Base-by-base conservation (phyloP, 1,140 invertebrate genomes). In the Polyergus mexicanus region DNA sequence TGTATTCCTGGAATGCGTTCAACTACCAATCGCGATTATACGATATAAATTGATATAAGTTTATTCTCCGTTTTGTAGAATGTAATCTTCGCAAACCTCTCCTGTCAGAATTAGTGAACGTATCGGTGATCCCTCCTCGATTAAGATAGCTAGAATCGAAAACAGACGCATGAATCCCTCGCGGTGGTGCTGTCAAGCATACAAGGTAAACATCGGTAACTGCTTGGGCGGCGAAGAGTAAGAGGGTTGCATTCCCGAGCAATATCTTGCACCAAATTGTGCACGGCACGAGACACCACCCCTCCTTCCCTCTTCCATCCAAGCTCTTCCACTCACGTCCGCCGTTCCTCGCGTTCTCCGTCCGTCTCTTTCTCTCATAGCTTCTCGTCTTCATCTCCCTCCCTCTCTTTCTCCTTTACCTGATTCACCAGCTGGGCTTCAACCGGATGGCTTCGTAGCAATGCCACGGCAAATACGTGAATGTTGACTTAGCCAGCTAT, bases 401-500 rank as follows among this genome's bases (percentile, higher is more conserved):
- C n/a, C 22, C 41, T 32, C 88, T 77, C 81, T 72, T 83, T 86
- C 85, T 66, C 44, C 28, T 60, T 58, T 28, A 72, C 76, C 44
- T 41, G 89, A 65, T 87, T 87, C 84, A 68, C 84, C 77, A 76
- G 86, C 85, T 88, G 84, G 86, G 90, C 90, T 92, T 91, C 78
- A 89, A 88, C 87, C 78, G 81, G 85, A 93, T 92, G 89, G 87
- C 84, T 91, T 89, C 89, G 86, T 74, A 78, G 88, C 84, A 84
- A 90, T 89, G 86, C 87, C 87, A 90, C 88, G 85, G 91, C 91
- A 94, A 94, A 93, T 93, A 93, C 84, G 60, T 81, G 88, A 89
- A 88, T 92, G 92, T 93, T 94, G 92, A 92, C 90, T 92, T 90
- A 94, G 89, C 85, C 87, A 92, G 92, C 92, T 93, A 92, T 93